Percentiles rank a stretch among this genome's conserved stretches.
phyloP scores from a whole-genome alignment of 2,797 vertebrate species.

The Tolypeutes matacus region DNA sequence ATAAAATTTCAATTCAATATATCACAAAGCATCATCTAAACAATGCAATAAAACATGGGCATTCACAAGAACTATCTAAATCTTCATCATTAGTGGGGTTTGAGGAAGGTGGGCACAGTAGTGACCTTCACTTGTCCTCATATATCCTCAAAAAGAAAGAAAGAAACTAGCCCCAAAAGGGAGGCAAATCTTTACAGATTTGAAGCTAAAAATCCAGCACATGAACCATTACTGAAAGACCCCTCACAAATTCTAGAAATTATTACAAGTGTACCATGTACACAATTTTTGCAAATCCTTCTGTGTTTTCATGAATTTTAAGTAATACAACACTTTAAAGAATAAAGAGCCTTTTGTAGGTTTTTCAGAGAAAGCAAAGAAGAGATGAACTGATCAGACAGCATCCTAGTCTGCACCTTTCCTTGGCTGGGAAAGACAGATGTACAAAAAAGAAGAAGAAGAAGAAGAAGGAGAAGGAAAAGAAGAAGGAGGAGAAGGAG shows the following conservation, averaged over 20 bases:
- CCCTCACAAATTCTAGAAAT: not conserved
- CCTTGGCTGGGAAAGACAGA: not conserved
- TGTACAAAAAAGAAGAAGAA: not conserved
- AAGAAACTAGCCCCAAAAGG: not conserved
- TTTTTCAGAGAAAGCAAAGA: not conserved
- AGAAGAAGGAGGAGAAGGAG: not conserved
- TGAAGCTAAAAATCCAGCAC: not conserved
- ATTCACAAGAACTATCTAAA: too few relatives aligned
- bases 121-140: not conserved
- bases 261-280: not conserved
- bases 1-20: too few relatives aligned
- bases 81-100: not conserved
- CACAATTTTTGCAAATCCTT: not conserved
- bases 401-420: too few relatives aligned
- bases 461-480: too few relatives aligned
- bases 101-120: not conserved
- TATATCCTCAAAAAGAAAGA: not conserved
- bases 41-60: too few relatives aligned
- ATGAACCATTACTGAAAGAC: not conserved
- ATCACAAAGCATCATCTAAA: too few relatives aligned
- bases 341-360: not conserved
- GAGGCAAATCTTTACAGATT: not conserved
- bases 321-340: not conserved
- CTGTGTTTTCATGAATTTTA: not conserved
- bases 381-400: not conserved